Evolutionary conservation across 2,797 vertebrate species (phyloP).

Genomic region (Myotis myotis): DNA sequence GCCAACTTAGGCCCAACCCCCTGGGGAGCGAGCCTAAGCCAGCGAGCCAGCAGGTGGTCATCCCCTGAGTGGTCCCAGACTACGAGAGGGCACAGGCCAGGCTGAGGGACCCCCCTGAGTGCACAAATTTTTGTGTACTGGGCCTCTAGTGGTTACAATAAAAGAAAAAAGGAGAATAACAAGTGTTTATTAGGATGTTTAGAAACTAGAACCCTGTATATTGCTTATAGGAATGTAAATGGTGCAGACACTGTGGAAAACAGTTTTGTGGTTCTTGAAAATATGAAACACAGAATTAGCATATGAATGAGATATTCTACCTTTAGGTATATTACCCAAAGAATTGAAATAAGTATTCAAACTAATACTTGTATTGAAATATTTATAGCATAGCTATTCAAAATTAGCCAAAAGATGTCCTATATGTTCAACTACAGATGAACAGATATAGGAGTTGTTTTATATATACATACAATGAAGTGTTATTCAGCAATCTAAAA

Average conservation of each 20-base stretch:
- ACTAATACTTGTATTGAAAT: not conserved
- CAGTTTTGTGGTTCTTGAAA: not conserved
- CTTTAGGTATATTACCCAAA: not conserved
- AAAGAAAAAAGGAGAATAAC: not conserved
- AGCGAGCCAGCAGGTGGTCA: too few species aligned
- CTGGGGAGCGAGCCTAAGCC: too few species aligned
- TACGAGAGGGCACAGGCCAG: too few species aligned
- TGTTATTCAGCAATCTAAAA: not conserved
- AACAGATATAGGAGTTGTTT: not conserved
- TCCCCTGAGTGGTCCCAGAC: too few species aligned
- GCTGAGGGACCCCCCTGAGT: too few species aligned
- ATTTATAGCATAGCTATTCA: not conserved
- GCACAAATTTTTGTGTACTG: too few species aligned
- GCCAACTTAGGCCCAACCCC: too few species aligned
- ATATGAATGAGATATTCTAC: not conserved
- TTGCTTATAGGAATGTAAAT: not conserved
- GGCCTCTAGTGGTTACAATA: not conserved
- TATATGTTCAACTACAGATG: not conserved
- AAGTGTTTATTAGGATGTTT: not conserved
- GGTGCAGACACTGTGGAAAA: not conserved
- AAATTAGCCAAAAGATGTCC: not conserved
- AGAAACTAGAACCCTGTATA: not conserved
- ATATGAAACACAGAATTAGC: not conserved
- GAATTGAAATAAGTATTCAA: constrained; percentile 2
- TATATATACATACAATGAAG: not conserved